phyloP scores from a whole-genome alignment of 2,888 invertebrate species.

The Mimumesa dahlbomi region DNA sequence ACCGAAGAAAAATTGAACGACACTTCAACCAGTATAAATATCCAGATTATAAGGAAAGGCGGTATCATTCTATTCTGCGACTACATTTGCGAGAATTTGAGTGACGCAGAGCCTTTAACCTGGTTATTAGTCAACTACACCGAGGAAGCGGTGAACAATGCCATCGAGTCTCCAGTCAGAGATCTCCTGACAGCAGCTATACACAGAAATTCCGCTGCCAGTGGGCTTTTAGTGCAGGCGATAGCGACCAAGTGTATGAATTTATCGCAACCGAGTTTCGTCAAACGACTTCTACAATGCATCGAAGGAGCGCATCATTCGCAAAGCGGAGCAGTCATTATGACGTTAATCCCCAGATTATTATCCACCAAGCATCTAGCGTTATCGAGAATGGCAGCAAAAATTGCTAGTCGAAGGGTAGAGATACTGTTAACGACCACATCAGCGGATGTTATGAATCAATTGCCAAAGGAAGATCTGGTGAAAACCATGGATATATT shows the following conservation, averaged over 20 bases:
- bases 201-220: conserved; percentile 85
- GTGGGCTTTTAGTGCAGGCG: conserved; percentile 87
- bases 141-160: conserved; percentile 85
- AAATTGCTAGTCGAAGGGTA: conserved; percentile 87
- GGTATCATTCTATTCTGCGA: conserved; percentile 89
- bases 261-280: conserved; percentile 84
- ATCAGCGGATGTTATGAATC: conserved; percentile 83
- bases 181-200: conserved; percentile 84
- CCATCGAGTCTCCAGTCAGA: conserved; percentile 85
- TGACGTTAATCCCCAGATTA: conserved; percentile 84
- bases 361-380: conserved; percentile 86
- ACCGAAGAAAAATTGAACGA: conserved; percentile 67
- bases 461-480: conserved; percentile 87
- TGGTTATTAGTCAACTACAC: conserved; percentile 90
- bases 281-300: conserved; percentile 86
- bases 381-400: conserved; percentile 86
- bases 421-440: conserved; percentile 85
- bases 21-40: conserved; percentile 78
- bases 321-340: conserved; percentile 88
- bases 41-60: conserved; percentile 85
- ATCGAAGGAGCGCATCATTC: conserved; percentile 86
- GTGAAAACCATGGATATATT: conserved; percentile 85
- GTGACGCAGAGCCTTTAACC: conserved; percentile 87
- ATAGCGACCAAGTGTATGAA: conserved; percentile 84
- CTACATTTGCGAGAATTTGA: conserved; percentile 87